Conservation (phyloP, 92 coral and sea anemone genomes). For the Zoanthus solanderi region DNA sequence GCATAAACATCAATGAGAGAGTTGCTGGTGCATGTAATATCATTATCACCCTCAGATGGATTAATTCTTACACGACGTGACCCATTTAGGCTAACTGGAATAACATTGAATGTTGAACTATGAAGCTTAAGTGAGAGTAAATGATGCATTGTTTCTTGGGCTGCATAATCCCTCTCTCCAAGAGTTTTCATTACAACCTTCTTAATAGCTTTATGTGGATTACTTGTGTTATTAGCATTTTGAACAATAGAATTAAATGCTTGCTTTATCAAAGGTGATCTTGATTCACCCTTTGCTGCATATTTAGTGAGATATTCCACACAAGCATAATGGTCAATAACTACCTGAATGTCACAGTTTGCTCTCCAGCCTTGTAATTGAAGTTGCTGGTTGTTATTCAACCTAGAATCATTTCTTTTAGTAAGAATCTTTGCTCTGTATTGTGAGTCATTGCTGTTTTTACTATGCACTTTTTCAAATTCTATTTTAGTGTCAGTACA, state of each 20-base stretch:
- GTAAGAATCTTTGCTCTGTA: conserved; percentile 59
- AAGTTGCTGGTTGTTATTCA: conserved; percentile 37
- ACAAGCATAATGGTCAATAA: too few species aligned
- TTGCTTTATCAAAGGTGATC: conserved; percentile 33
- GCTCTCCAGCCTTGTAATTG: too few species aligned
- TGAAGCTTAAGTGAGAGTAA: conserved; percentile 65
- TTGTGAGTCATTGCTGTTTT: conserved; percentile 17
- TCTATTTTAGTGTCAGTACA: conserved; percentile 32
- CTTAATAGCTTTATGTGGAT: conserved; percentile 63
- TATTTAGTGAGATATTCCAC: conserved; percentile 54
- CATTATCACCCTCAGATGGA: not conserved
- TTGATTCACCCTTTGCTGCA: conserved; percentile 69
- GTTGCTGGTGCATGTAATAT: conserved; percentile 12
- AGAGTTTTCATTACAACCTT: conserved; percentile 67
- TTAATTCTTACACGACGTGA: conserved; percentile 59
- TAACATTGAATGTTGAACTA: conserved; percentile 71
- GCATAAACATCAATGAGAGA: conserved; percentile 39
- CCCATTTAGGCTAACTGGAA: conserved; percentile 73
- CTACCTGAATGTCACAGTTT: too few species aligned
- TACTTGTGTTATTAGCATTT: conserved; percentile 39
- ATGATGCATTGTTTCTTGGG: conserved; percentile 76
- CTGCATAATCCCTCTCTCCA: conserved; percentile 72
- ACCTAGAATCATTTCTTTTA: conserved; percentile 58
- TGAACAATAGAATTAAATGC: conserved; percentile 43
- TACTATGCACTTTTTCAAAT: conserved; percentile 58